Conservation (phyloP, 1,140 invertebrate species). For the Semibalanus balanoides region DNA sequence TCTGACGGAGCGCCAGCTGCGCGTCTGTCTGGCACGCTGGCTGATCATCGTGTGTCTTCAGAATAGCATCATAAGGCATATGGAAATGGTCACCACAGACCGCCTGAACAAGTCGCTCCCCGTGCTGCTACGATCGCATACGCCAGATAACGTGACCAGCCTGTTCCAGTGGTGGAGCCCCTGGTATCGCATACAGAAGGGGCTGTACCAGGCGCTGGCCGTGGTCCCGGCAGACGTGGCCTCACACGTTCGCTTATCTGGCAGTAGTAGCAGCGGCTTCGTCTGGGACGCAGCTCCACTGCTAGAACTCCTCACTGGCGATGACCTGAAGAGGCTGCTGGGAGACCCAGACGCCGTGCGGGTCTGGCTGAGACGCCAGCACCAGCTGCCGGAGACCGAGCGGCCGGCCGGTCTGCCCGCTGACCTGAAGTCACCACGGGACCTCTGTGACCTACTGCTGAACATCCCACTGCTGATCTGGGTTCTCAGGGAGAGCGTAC, state of each 20-base stretch:
- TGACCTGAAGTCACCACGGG: background rate
- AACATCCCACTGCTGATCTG: background rate
- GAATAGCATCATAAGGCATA: no score
- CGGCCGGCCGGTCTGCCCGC: no score
- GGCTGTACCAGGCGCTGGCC: background rate
- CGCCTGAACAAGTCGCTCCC: background rate
- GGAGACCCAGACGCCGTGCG: background rate
- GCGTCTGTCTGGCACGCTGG: background rate
- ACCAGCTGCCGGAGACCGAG: background rate
- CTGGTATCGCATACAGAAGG: background rate
- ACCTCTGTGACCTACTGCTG: background rate
- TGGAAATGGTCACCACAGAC: background rate
- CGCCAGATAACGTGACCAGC: background rate
- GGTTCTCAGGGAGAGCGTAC: constrained; percentile 12
- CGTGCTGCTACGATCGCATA: background rate
- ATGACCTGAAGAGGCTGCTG: background rate
- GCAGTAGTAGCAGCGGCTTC: background rate
- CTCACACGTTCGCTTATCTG: background rate
- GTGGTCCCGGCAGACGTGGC: background rate
- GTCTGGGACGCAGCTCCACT: background rate
- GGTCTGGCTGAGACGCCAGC: background rate
- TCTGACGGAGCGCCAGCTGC: background rate
- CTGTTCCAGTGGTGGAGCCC: background rate
- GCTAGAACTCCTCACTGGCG: background rate
- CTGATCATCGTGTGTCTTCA: background rate